Evolutionary conservation across 1,140 invertebrate genomes (phyloP).

Genomic region (Zaprionus camerounensis): DNA sequence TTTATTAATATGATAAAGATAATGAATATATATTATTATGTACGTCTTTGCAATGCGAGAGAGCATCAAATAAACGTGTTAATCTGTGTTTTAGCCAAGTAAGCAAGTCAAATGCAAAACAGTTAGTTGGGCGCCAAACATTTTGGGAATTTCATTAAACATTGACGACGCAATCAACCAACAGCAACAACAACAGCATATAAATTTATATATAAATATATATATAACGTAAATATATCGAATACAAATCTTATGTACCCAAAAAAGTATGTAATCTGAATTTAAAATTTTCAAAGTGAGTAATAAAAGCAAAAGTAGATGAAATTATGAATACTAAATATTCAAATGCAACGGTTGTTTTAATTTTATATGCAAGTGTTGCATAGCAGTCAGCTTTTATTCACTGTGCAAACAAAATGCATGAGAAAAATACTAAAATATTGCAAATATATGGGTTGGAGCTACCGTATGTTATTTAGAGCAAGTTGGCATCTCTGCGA

Average conservation of each 20-base stretch:
- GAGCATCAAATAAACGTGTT: constrained; percentile 75
- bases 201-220: constrained; percentile 56
- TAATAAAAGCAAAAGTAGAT: constrained; percentile 80
- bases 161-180: constrained; percentile 40
- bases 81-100: constrained; percentile 82
- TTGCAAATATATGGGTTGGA: not conserved
- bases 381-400: constrained; percentile 14
- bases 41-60: constrained; percentile 58
- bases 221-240: constrained; percentile 50
- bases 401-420: not conserved
- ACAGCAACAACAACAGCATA: constrained; percentile 37
- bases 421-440: not conserved
- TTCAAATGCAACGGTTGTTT: constrained; percentile 20
- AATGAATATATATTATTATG: constrained; percentile 35
- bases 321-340: constrained; percentile 26
- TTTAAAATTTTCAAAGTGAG: constrained; percentile 80
- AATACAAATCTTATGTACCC: constrained; percentile 71
- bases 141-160: constrained; percentile 14
- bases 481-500: constrained; percentile 34
- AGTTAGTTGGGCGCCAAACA: constrained; percentile 27
- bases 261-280: constrained; percentile 78
- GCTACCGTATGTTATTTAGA: not conserved
- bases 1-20: constrained; percentile 34
- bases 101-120: constrained; percentile 57
- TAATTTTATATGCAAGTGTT: not conserved